Evolutionary conservation across 2,113 vertebrate genomes (phyloP).

Genomic region (Gymnocephalus cernua): DNA sequence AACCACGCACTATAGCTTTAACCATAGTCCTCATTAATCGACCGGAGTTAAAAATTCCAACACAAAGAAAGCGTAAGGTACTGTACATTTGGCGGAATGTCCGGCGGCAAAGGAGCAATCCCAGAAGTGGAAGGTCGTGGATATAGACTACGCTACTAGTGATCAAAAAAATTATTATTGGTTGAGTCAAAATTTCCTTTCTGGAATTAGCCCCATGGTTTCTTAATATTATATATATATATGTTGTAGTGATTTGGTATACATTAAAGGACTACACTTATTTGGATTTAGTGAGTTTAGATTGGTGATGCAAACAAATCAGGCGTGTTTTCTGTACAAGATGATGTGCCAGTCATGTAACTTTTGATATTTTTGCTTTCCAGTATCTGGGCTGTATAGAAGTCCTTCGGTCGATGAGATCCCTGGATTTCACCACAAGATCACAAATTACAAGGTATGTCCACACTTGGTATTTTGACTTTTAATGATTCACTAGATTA

Average conservation of each 20-base stretch:
- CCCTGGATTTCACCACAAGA: conserved; percentile 87
- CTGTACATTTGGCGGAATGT: no score
- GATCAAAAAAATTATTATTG: background rate
- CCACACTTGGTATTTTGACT: background rate
- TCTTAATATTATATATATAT: background rate
- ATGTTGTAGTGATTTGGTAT: conserved; percentile 2
- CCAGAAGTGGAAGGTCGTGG: no score
- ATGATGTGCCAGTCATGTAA: background rate
- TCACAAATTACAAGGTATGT: conserved; percentile 87
- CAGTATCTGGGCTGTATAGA: conserved; percentile 88
- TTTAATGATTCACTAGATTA: background rate
- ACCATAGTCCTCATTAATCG: no score
- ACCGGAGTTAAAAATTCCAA: no score
- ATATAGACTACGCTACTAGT: no score
- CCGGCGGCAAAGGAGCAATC: no score
- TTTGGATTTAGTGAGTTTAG: background rate
- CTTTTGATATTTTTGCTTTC: conserved; percentile 46
- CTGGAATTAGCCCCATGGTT: background rate
- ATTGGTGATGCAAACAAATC: background rate
- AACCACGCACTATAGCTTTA: no score
- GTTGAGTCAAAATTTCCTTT: background rate
- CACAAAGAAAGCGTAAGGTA: no score
- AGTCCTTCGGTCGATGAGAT: conserved; percentile 88
- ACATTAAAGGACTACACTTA: background rate
- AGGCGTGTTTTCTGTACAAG: background rate